Conservation (phyloP, 2,113 vertebrate species). For the Cebidichthys violaceus region DNA sequence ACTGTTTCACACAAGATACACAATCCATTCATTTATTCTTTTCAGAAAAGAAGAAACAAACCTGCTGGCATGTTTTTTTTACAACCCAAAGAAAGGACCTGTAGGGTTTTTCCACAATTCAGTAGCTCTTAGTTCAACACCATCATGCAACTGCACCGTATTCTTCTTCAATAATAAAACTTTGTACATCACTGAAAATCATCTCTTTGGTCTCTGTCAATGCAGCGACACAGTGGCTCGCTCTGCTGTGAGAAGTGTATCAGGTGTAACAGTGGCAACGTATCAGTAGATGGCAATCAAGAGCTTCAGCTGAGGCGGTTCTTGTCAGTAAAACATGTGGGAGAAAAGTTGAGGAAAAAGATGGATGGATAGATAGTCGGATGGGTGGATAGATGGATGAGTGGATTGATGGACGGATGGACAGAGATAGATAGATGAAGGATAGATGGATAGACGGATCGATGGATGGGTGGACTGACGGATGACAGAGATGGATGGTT, state of each 20-base stretch:
- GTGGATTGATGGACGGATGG: slow-evolving; percentile 8
- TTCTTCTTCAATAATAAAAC: slow-evolving; percentile 76
- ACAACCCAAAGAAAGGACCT: slow-evolving; percentile 50
- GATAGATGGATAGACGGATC: background rate
- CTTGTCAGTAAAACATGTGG: background rate
- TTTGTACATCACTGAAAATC: slow-evolving; percentile 71
- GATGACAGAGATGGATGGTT: background rate
- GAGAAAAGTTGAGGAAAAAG: background rate
- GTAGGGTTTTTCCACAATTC: slow-evolving; percentile 51
- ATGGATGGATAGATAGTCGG: background rate
- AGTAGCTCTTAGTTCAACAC: slow-evolving; percentile 40
- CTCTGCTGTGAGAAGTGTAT: background rate
- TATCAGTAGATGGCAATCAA: slow-evolving; percentile 70
- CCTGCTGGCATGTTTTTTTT: slow-evolving; percentile 71
- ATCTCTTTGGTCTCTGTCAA: background rate
- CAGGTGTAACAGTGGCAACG: slow-evolving; percentile 40
- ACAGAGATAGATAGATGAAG: background rate
- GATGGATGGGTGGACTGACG: slow-evolving; percentile 9
- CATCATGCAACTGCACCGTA: slow-evolving; percentile 67
- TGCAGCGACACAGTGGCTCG: background rate
- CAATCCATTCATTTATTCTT: slow-evolving; percentile 8
- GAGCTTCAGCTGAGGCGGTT: slow-evolving; percentile 20
- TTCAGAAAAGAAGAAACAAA: slow-evolving; percentile 45
- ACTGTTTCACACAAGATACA: slow-evolving; percentile 33
- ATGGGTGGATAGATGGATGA: slow-evolving; percentile 1